phyloP scores from a whole-genome alignment of 2,797 vertebrate genomes.

The Peromyscus nudipes region DNA sequence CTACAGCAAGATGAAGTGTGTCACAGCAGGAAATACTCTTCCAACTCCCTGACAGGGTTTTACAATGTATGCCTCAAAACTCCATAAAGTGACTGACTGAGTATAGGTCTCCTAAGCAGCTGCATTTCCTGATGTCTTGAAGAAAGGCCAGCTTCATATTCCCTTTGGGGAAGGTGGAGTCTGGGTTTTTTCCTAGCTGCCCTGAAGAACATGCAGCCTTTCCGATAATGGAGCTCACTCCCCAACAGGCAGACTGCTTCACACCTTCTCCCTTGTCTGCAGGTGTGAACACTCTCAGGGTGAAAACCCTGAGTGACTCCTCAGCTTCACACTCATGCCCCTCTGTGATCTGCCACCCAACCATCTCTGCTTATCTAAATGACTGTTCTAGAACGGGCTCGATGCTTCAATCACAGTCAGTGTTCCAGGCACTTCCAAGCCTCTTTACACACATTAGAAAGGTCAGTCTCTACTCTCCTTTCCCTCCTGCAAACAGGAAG shows the following conservation, averaged over 20 bases:
- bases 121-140: background rate
- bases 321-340: background rate
- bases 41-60: constrained; percentile 1
- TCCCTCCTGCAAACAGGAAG: background rate
- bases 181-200: background rate
- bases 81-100: background rate
- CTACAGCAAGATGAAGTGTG: background rate
- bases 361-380: background rate
- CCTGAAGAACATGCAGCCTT: background rate
- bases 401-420: background rate
- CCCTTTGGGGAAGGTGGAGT: background rate
- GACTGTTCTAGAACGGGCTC: background rate
- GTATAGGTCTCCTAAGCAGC: background rate
- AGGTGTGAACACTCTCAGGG: background rate
- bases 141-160: background rate
- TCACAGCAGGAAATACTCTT: background rate
- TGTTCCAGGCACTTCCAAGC: background rate
- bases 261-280: background rate
- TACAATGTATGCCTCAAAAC: background rate
- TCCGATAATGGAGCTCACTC: background rate
- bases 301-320: background rate
- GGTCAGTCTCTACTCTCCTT: background rate
- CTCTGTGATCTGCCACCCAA: background rate
- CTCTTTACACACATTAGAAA: background rate
- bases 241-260: background rate